Evolutionary conservation across 2,797 vertebrate species (phyloP).

Genomic region (Meriones psammophilus): DNA sequence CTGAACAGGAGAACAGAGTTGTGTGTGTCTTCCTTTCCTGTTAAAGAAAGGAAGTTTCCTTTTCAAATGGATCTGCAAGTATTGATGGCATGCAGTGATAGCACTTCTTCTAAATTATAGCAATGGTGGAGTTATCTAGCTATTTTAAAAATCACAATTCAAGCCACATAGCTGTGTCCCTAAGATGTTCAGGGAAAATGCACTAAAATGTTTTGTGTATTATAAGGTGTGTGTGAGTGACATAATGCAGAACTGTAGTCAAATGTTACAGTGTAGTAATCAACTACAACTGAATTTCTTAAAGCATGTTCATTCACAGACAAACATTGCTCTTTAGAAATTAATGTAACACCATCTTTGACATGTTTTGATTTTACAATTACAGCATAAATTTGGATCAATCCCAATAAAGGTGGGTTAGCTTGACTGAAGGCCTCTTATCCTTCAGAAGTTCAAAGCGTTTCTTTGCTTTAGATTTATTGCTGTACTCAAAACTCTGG

Average conservation of each 20-base stretch:
- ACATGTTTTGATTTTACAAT: conserved; percentile 40
- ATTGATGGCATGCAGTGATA: neutral
- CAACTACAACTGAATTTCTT: neutral
- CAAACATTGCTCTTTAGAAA: neutral
- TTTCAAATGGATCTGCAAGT: neutral
- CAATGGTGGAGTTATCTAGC: neutral
- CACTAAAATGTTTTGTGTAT: neutral
- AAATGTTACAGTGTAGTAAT: neutral
- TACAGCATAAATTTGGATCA: conserved; percentile 6
- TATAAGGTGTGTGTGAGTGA: neutral
- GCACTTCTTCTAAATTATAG: neutral
- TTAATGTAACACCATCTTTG: neutral
- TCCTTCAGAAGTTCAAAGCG: neutral
- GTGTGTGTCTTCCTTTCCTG: neutral
- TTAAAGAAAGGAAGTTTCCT: neutral
- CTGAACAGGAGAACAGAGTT: neutral
- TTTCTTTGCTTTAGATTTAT: conserved; percentile 54
- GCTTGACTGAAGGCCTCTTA: neutral
- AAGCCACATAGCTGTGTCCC: neutral
- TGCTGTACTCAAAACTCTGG: neutral
- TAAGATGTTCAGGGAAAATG: neutral
- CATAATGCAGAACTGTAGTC: neutral
- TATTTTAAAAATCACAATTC: neutral
- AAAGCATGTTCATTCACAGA: conserved; percentile 44
- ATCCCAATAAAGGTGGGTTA: neutral